Conservation (phyloP, 2,797 vertebrate species). For the Pristis pectinata region DNA sequence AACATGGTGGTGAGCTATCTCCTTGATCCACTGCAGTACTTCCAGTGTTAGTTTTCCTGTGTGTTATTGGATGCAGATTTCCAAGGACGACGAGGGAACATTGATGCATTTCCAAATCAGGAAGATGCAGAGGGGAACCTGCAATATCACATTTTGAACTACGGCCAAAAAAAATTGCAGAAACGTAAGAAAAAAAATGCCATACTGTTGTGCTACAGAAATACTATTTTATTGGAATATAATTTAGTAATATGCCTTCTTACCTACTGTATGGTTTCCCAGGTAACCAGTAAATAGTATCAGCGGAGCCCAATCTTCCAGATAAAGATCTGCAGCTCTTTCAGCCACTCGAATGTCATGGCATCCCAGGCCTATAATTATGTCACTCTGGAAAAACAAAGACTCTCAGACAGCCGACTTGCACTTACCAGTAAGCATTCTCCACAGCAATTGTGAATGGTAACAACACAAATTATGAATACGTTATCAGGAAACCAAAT, state of each 20-base stretch:
- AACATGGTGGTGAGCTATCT: too few relatives aligned
- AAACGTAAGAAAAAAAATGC: not conserved
- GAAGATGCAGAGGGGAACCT: too few relatives aligned
- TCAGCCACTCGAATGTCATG: slow-evolving; percentile 47
- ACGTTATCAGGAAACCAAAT: not conserved
- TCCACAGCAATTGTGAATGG: not conserved
- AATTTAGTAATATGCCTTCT: not conserved
- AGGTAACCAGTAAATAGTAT: slow-evolving; percentile 47
- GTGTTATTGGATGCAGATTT: too few relatives aligned
- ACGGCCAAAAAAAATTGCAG: not conserved
- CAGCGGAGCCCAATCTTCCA: slow-evolving; percentile 46
- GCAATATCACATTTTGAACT: not conserved
- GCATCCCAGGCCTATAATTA: slow-evolving; percentile 46
- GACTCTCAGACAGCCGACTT: not conserved
- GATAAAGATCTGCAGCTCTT: slow-evolving; percentile 45
- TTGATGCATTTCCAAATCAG: too few relatives aligned
- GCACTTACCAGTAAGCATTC: not conserved
- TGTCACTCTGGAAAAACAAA: slow-evolving; percentile 43
- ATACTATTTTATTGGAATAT: not conserved
- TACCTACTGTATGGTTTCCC: slow-evolving; percentile 47
- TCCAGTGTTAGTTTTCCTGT: too few relatives aligned
- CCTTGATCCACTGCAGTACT: too few relatives aligned
- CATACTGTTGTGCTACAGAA: not conserved
- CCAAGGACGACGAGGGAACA: too few relatives aligned
- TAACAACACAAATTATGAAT: not conserved